Percentiles rank a stretch among this genome's conserved stretches.
These are phyloP conservation scores for Pipa parva DNA, from an alignment of 2,113 vertebrate genomes.

Conservation along the genomic window DNA sequence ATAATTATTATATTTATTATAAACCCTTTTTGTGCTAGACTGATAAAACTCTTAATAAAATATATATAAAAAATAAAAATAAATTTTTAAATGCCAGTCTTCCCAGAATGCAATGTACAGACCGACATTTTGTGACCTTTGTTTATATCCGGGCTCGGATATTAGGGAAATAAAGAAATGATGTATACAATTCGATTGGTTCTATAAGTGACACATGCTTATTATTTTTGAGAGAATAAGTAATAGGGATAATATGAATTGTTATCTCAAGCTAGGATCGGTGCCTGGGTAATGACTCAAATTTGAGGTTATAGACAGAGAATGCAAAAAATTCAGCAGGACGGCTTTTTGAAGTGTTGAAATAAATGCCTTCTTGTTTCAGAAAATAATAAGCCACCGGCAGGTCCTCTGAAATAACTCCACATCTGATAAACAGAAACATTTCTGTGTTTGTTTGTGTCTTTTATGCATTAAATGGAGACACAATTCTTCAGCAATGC, in stretches of 20 bases:
- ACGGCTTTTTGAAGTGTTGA: constrained; percentile 37
- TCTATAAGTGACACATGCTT: constrained; percentile 13
- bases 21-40: too few species aligned
- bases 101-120: too few species aligned
- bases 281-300: constrained; percentile 38
- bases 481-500: constrained; percentile 8
- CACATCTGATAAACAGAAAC: constrained; percentile 20
- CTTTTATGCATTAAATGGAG: constrained; percentile 19
- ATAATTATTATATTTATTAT: too few species aligned
- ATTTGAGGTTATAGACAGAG: constrained; percentile 40
- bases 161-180: too few species aligned
- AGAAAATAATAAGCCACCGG: constrained; percentile 15
- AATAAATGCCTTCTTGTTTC: constrained; percentile 31
- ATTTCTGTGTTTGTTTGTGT: constrained; percentile 16
- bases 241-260: constrained; percentile 15
- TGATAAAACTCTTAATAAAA: too few species aligned
- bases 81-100: too few species aligned
- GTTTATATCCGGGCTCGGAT: too few species aligned
- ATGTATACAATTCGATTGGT: too few species aligned
- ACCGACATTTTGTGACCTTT: too few species aligned
- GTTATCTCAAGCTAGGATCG: constrained; percentile 24
- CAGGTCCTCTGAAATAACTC: constrained; percentile 8
- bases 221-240: constrained; percentile 22
- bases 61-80: too few species aligned
- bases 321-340: constrained; percentile 32